A percentile compares a stretch with the other conserved stretches of the same genome.
Evolutionary conservation across 2,797 vertebrate species (phyloP).

Genomic region (Numenius phaeopus): DNA sequence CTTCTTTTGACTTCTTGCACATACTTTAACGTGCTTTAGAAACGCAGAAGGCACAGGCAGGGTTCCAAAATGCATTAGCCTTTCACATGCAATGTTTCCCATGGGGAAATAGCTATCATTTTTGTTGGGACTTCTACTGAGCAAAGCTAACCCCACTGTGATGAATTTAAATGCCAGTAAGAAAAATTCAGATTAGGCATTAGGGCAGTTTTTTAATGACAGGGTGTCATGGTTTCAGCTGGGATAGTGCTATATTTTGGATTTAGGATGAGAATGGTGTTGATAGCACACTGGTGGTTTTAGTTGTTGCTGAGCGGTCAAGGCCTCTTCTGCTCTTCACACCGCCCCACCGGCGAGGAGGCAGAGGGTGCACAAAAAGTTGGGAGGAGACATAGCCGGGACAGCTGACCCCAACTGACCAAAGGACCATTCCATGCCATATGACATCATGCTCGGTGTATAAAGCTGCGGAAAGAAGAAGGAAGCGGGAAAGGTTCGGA

Average conservation of each 20-base stretch:
- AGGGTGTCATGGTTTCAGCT: neutral
- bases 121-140: neutral
- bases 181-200: neutral
- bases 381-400: neutral
- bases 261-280: neutral
- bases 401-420: neutral
- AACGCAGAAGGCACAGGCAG: neutral
- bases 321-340: neutral
- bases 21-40: neutral
- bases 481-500: neutral
- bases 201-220: neutral
- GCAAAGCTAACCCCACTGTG: neutral
- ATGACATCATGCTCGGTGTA: neutral
- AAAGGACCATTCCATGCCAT: neutral
- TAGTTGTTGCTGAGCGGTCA: neutral
- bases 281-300: neutral
- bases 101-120: neutral
- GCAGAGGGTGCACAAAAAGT: neutral
- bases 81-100: neutral
- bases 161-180: neutral
- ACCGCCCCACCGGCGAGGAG: neutral
- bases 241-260: neutral
- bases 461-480: neutral
- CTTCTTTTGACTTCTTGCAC: neutral
- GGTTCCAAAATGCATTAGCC: neutral